These are phyloP conservation scores for Drosophila nikananu DNA, from an alignment of 1,140 invertebrate genomes.

Conservation along the genomic window DNA sequence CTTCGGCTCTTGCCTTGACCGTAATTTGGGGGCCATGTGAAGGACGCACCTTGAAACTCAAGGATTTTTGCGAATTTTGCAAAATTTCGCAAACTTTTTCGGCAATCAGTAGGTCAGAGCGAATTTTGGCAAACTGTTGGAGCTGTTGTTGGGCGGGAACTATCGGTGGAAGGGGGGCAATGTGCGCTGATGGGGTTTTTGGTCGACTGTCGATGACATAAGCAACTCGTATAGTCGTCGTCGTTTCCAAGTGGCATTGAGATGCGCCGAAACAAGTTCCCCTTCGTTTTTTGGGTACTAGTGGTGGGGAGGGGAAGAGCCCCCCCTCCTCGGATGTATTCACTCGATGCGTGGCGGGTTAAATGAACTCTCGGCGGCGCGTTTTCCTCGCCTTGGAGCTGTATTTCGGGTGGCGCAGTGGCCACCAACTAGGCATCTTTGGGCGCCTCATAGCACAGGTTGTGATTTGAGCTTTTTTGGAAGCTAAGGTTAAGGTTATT, in stretches of 20 bases:
- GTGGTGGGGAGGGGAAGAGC: background rate
- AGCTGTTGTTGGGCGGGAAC: slow-evolving; percentile 11
- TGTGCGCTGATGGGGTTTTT: slow-evolving; percentile 5
- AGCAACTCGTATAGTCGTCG: slow-evolving; percentile 45
- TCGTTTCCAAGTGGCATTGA: slow-evolving; percentile 65
- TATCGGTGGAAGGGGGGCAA: background rate
- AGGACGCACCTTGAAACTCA: slow-evolving; percentile 82
- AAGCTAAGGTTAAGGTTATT: slow-evolving; percentile 85
- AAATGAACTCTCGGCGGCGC: slow-evolving; percentile 57
- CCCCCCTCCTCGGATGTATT: slow-evolving; percentile 11
- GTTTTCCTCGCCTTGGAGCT: slow-evolving; percentile 37
- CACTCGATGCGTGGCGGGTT: slow-evolving; percentile 61
- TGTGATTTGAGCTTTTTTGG: slow-evolving; percentile 85
- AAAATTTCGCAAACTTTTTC: slow-evolving; percentile 76
- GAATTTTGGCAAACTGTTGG: slow-evolving; percentile 55
- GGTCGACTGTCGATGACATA: slow-evolving; percentile 60
- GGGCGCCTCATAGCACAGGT: slow-evolving; percentile 84
- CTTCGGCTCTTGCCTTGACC: slow-evolving; percentile 76
- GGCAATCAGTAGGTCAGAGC: slow-evolving; percentile 65
- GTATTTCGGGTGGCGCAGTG: slow-evolving; percentile 57
- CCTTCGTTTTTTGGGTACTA: slow-evolving; percentile 7
- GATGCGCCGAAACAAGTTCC: slow-evolving; percentile 58
- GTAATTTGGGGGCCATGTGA: slow-evolving; percentile 76
- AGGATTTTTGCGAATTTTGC: slow-evolving; percentile 74
- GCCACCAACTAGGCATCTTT: slow-evolving; percentile 70